These are phyloP conservation scores for Aeoliscus strigatus DNA, from an alignment of 2,797 vertebrate species.

Conservation along the genomic window DNA sequence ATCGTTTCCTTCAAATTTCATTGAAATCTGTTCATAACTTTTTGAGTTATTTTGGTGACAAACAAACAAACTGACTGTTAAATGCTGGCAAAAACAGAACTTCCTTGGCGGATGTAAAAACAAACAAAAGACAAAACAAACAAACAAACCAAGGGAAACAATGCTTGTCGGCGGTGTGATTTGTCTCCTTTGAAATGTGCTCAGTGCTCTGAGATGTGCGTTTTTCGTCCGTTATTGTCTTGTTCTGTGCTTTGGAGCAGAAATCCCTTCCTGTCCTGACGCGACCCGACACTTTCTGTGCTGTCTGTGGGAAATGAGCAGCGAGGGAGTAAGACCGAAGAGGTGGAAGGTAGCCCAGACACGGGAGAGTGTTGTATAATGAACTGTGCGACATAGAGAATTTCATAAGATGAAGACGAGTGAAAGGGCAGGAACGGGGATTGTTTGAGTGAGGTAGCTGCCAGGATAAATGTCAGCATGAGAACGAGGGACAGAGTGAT, in stretches of 20 bases:
- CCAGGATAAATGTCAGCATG: constrained; percentile 14
- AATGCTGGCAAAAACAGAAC: too few species aligned
- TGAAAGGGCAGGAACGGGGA: constrained; percentile 7
- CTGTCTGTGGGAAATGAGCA: constrained; percentile 42
- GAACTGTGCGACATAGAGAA: constrained; percentile 34
- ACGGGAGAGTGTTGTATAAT: constrained; percentile 30
- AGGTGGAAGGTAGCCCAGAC: constrained; percentile 20
- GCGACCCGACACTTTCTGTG: constrained; percentile 50
- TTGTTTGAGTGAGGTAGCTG: constrained; percentile 37
- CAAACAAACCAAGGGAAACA: too few species aligned
- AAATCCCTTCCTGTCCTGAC: constrained; percentile 55
- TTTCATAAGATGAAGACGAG: constrained; percentile 24
- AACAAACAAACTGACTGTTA: too few species aligned
- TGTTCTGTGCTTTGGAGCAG: constrained; percentile 57
- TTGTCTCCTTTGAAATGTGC: constrained; percentile 1
- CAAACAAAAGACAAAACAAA: too few species aligned
- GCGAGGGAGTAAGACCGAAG: constrained; percentile 32
- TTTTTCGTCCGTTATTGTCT: constrained; percentile 39
- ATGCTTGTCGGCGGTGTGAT: constrained; percentile 33
- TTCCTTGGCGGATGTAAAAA: too few species aligned
- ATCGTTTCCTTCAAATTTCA: too few species aligned
- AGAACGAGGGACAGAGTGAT: constrained; percentile 12
- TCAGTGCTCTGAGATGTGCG: constrained; percentile 14
- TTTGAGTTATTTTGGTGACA: too few species aligned
- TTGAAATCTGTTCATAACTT: too few species aligned